Conservation (phyloP, 2,797 vertebrate genomes). For the Sebastes nivosus region DNA sequence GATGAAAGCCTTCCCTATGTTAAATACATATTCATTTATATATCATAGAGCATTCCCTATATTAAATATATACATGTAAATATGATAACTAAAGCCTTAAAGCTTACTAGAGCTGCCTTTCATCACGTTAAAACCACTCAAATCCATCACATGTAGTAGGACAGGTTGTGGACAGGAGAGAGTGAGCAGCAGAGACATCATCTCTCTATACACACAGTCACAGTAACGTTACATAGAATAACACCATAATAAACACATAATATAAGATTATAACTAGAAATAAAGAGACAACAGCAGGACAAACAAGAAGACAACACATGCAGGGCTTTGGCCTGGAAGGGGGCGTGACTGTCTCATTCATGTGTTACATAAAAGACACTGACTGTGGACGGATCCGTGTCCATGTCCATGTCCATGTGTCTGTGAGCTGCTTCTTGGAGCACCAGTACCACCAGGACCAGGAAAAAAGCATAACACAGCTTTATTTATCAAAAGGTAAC, state of each 20-base stretch:
- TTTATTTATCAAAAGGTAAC: fast-evolving
- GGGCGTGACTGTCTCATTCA: constrained; percentile 11
- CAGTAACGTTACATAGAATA: too few relatives aligned
- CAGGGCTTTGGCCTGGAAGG: neutral
- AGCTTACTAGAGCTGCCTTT: too few relatives aligned
- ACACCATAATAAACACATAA: neutral
- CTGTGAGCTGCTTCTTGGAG: neutral
- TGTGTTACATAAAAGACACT: constrained; percentile 46
- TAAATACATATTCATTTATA: too few relatives aligned
- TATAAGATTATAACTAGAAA: too few relatives aligned
- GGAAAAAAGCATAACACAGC: fast-evolving
- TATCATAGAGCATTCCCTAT: too few relatives aligned
- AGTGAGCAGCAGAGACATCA: neutral
- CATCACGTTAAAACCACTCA: neutral
- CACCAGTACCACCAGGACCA: neutral
- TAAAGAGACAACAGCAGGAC: too few relatives aligned
- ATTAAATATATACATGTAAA: fast-evolving
- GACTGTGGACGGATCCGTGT: neutral
- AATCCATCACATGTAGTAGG: neutral
- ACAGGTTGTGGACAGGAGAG: neutral
- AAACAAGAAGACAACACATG: neutral
- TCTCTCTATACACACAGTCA: neutral
- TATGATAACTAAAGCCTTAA: too few relatives aligned
- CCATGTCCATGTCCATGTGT: neutral
- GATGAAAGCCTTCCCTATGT: too few relatives aligned